Conservation (phyloP, 1,140 invertebrate genomes). For the Drosophila sp. region DNA sequence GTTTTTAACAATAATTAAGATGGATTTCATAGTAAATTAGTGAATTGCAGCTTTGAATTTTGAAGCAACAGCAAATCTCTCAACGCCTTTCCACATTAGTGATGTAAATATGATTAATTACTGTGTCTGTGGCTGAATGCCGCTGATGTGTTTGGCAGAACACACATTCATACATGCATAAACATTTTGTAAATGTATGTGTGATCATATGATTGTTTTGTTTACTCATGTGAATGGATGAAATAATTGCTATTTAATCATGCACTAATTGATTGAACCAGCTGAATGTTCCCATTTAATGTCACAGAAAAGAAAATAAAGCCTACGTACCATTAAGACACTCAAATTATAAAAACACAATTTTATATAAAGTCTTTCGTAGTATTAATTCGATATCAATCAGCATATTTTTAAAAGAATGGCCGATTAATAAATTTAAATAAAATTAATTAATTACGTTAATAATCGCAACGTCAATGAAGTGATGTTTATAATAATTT, state of each 20-base stretch:
- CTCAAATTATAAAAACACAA: not conserved
- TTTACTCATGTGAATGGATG: not conserved
- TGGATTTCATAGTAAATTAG: slow-evolving; percentile 31
- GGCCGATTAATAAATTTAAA: slow-evolving; percentile 35
- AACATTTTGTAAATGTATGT: not conserved
- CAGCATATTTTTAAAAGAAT: not conserved
- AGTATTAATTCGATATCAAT: not conserved
- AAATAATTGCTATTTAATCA: slow-evolving; percentile 20
- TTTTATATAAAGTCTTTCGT: not conserved
- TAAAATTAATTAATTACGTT: slow-evolving; percentile 1
- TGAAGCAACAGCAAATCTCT: slow-evolving; percentile 17
- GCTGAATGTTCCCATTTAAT: slow-evolving; percentile 1
- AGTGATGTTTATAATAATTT: slow-evolving; percentile 29
- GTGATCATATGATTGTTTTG: not conserved
- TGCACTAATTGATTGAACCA: slow-evolving; percentile 18
- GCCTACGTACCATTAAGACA: not conserved
- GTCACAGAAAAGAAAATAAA: slow-evolving; percentile 1
- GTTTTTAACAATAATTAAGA: slow-evolving; percentile 2
- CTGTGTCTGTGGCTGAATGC: slow-evolving; percentile 19
- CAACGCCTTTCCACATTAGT: slow-evolving; percentile 14
- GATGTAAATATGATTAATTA: slow-evolving; percentile 64
- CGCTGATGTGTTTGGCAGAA: not conserved
- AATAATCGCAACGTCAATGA: not conserved
- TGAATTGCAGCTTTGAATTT: not conserved
- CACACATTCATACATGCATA: not conserved